Evolutionary conservation across 2,113 vertebrate species (phyloP), one percentile per base, ranked within the genome.

Genomic region (Galbula dea): DNA sequence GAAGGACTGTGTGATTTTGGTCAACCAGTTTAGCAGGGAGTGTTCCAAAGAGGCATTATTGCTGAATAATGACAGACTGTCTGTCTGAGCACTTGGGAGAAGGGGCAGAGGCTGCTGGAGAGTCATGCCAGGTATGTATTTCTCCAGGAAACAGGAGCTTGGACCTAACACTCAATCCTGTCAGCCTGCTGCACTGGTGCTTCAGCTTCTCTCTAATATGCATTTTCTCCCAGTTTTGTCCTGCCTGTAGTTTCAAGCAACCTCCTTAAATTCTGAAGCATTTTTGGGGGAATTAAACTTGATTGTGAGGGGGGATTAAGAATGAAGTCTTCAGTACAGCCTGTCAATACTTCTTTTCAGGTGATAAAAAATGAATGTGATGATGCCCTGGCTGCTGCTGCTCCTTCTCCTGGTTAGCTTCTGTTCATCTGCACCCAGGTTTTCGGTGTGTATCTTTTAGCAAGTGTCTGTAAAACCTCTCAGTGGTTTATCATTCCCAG

Each of bases 341-440:
- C 39, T 91, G 57, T 89, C 57, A 43, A 52, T 91, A 36, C 22
- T 69, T 95, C 41, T 79, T 86, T 91, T 43, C 92, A 97, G 96
- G 96, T 82, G 36, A 13, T 43, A 59, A 67, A 59, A 94, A 86
- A 89, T 73, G 72, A 83, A 55, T 10, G 26, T 13, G 54, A 72
- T 57, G 74, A 93, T 86, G 75, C 61, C 58, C 26, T 75, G 72
- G 41, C 24, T 83, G 46, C 63, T 96, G 83, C 75, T 98, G 43
- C 88, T 98, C 34, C 88, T 98, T 86, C 51, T 97, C 48, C 83
- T 98, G 88, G 59, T 97, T 74, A 92, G 87, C 88, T 93, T 85
- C 19, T 30, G 89, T 52, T 82, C 96, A 52, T 89, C 95, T 37
- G 97, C 94, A 37, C 94, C 97, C 49, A 77, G 96, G 74, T 92